Evolutionary conservation across 2,113 vertebrate species (phyloP), one percentile per base, ranked within the genome.

Genomic region (Speoplatyrhinus poulsoni): DNA sequence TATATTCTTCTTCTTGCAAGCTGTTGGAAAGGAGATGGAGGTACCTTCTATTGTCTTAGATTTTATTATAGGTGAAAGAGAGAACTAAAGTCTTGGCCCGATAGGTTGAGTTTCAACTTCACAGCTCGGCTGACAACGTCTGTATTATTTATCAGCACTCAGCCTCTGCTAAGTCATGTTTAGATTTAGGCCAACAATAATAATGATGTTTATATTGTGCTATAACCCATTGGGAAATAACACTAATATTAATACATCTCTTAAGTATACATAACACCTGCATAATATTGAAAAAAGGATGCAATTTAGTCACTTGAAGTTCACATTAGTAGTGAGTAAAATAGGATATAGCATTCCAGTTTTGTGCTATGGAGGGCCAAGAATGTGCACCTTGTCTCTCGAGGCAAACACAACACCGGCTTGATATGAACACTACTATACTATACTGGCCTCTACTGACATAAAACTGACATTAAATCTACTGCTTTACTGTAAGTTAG

Each of bases 81-180:
- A n/a, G 57, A 59, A 32, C 13, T 10, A 10, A 59, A 46, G 19
- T 46, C 13, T 36, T 16, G 33, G 4, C 16, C n/a, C 4, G 2
- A 60, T 9, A 15, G 59, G 59, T 46, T 16, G 33, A 46, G 59
- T 41, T 46, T 46, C 59, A 60, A 12, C 36, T 60, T 7, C 59
- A 60, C 59, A 46, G 59, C 59, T 60, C 59, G 41, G 41, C 12
- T 41, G 19, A 46, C 36, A 60, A 32, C 33, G 1, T 17, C 16
- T 57, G 59, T 10, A 60, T 60, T n/a, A 60, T 60, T 60, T 16
- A 60, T 59, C 32, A 33, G 26, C 57, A 59, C 9, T 59, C 9
- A 3, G 10, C 32, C 32, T 59, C 10, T 33, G 26, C 12, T 26
- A 33, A 26, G 11, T 17, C 57, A 13, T 60, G 33, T 32, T 60